phyloP scores from a whole-genome alignment of 2,888 invertebrate genomes.

The Cerastis rubricosa region DNA sequence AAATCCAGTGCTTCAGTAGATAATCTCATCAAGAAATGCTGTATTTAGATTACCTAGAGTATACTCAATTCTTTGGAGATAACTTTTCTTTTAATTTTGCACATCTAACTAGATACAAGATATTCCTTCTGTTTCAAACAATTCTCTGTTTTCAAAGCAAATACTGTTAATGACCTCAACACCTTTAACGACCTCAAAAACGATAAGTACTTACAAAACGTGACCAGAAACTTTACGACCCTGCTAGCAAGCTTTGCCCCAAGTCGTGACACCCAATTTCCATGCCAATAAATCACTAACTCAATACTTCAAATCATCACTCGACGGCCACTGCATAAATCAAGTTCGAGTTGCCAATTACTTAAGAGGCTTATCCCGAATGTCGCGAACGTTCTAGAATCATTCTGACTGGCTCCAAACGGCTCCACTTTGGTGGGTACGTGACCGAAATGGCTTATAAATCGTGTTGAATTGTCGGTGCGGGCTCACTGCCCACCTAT shows the following conservation, averaged over 20 bases:
- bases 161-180: slow-evolving; percentile 20
- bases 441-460: slow-evolving; percentile 87
- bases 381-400: slow-evolving; percentile 78
- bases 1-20: background rate
- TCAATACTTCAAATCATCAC: slow-evolving; percentile 71
- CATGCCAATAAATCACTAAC: slow-evolving; percentile 64
- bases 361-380: slow-evolving; percentile 80
- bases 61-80: background rate
- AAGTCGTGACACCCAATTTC: slow-evolving; percentile 50
- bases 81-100: background rate
- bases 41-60: background rate
- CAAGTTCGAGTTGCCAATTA: slow-evolving; percentile 80
- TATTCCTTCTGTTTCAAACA: background rate
- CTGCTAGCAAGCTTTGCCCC: slow-evolving; percentile 22
- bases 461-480: slow-evolving; percentile 79
- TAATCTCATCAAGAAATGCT: slow-evolving; percentile 6
- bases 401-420: slow-evolving; percentile 82
- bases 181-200: slow-evolving; percentile 24
- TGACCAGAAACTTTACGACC: slow-evolving; percentile 50
- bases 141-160: background rate
- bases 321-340: slow-evolving; percentile 73
- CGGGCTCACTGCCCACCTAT: slow-evolving; percentile 76
- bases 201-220: slow-evolving; percentile 38
- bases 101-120: background rate
- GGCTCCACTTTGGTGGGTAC: slow-evolving; percentile 83